Conservation (phyloP, 2,888 invertebrate genomes). For the Clitarchus hookeri region DNA sequence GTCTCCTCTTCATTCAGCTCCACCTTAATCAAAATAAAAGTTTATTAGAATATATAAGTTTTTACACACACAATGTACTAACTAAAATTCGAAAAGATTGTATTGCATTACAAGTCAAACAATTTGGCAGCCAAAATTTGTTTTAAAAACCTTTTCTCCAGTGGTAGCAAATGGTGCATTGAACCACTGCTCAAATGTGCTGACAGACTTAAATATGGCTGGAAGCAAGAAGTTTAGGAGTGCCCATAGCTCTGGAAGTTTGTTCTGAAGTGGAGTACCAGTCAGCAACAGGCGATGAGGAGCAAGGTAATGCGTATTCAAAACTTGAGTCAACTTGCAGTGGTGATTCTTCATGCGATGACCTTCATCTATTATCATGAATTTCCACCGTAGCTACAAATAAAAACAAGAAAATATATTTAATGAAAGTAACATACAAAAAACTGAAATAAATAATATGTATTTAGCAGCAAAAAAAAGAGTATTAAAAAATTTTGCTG, state of each 20-base stretch:
- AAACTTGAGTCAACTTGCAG: constrained; percentile 64
- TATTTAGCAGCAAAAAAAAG: no score
- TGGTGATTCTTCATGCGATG: constrained; percentile 72
- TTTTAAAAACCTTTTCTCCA: constrained; percentile 58
- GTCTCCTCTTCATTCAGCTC: constrained; percentile 70
- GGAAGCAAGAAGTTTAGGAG: constrained; percentile 67
- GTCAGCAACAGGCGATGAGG: constrained; percentile 65
- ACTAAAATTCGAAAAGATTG: no score
- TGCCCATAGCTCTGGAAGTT: constrained; percentile 67
- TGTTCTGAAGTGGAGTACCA: constrained; percentile 64
- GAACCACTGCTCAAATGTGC: constrained; percentile 70
- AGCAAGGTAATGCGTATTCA: constrained; percentile 65
- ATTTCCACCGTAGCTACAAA: constrained; percentile 63
- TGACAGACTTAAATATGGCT: constrained; percentile 66
- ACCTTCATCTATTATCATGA: constrained; percentile 71
- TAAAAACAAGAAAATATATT: not conserved
- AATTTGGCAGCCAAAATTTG: no score
- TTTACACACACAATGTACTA: no score
- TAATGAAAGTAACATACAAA: not conserved
- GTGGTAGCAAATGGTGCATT: constrained; percentile 71
- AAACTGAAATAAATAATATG: not conserved
- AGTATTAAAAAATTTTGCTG: no score
- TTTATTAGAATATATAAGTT: no score
- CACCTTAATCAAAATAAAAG: constrained; percentile 50
- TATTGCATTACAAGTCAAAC: no score